These are phyloP conservation scores for Trinectes maculatus DNA, from an alignment of 2,113 vertebrate species.

Conservation along the genomic window DNA sequence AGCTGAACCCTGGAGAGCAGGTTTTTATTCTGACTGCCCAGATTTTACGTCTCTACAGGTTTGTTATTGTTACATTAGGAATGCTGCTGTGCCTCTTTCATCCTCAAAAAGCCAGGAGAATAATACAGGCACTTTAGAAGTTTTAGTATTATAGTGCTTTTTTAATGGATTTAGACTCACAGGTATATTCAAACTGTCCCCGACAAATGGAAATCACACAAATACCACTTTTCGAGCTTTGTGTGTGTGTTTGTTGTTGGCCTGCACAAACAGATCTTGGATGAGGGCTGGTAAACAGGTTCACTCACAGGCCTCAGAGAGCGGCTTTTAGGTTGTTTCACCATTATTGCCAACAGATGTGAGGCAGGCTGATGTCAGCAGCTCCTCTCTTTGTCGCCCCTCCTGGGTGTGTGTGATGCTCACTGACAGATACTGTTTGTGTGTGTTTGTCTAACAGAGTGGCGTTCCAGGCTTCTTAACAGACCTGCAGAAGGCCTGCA, in stretches of 20 bases:
- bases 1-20: not conserved
- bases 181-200: too few relatives aligned
- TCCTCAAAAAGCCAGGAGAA: too few relatives aligned
- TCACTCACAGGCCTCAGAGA: not conserved
- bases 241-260: not conserved
- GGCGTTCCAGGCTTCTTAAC: slow-evolving; percentile 89
- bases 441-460: slow-evolving; percentile 76
- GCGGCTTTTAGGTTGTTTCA: slow-evolving; percentile 1
- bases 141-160: too few relatives aligned
- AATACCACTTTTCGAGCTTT: not conserved
- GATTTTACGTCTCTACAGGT: not conserved
- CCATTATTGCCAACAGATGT: slow-evolving; percentile 51
- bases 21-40: not conserved
- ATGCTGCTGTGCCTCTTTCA: too few relatives aligned
- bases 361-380: slow-evolving; percentile 28
- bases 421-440: slow-evolving; percentile 10
- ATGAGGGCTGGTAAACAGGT: slow-evolving; percentile 1
- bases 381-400: slow-evolving; percentile 9
- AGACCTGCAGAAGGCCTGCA: slow-evolving; percentile 88
- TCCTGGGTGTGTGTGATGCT: slow-evolving; percentile 34
- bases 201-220: too few relatives aligned
- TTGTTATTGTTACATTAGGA: too few relatives aligned
- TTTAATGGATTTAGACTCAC: too few relatives aligned
- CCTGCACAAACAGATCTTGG: slow-evolving; percentile 1
- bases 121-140: too few relatives aligned